A percentile compares a stretch with the other conserved stretches of the same genome.
phyloP scores from a whole-genome alignment of 2,113 vertebrate species.

The Ardeotis arabs region DNA sequence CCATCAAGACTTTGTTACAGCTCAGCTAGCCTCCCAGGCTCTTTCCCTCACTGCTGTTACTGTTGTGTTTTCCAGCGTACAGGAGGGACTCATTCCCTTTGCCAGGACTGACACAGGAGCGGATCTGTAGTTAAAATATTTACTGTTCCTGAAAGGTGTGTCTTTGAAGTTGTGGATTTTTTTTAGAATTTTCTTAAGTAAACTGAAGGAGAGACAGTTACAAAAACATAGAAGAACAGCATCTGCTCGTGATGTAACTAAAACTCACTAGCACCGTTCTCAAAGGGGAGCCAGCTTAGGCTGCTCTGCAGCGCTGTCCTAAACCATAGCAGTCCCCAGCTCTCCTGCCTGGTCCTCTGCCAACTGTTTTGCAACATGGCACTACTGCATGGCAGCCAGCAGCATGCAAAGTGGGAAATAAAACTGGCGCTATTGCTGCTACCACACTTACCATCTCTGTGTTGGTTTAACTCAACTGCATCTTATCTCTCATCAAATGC shows the following conservation, averaged over 20 bases:
- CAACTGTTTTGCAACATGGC: not conserved
- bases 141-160: not conserved
- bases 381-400: not conserved
- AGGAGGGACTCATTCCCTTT: not conserved
- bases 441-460: not conserved
- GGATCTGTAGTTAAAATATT: not conserved
- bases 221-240: not conserved
- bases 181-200: not conserved
- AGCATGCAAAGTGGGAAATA: not conserved
- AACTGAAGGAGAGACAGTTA: not conserved
- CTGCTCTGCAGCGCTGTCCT: not conserved
- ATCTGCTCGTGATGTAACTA: not conserved
- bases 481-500: not conserved
- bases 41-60: not conserved
- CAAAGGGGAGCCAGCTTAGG: not conserved
- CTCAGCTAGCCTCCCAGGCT: not conserved
- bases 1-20: not conserved
- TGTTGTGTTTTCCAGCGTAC: not conserved
- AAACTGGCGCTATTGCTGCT: not conserved
- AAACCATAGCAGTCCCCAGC: not conserved
- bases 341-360: not conserved
- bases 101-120: not conserved
- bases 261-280: rapidly evolving
- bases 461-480: not conserved
- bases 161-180: not conserved